Evolutionary conservation across 2,888 invertebrate genomes (phyloP).

Genomic region (Drosophila nr. medialis): DNA sequence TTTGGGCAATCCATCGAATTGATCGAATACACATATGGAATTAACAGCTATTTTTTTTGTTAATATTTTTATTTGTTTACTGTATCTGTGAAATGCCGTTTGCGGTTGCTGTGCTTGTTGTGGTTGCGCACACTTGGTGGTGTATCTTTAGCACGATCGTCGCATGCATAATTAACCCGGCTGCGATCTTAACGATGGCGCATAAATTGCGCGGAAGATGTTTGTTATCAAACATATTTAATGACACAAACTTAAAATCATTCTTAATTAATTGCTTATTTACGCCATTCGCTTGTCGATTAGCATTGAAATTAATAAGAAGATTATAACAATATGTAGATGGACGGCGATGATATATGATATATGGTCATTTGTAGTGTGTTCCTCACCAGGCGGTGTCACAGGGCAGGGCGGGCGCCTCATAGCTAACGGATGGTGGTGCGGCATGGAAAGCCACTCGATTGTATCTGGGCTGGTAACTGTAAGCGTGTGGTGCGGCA

Average conservation of each 20-base stretch:
- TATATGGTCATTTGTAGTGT: not conserved
- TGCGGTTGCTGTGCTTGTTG: not conserved
- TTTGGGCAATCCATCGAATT: constrained; percentile 22
- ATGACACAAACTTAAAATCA: constrained; percentile 40
- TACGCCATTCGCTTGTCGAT: constrained; percentile 38
- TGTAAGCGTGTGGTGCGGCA: constrained; percentile 16
- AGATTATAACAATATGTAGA: constrained; percentile 4
- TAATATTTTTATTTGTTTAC: constrained; percentile 32
- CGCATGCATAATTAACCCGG: constrained; percentile 46
- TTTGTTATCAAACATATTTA: constrained; percentile 48
- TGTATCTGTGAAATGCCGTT: constrained; percentile 10
- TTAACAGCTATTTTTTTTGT: constrained; percentile 9
- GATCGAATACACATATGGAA: constrained; percentile 6
- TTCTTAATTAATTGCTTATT: constrained; percentile 71
- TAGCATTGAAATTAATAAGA: constrained; percentile 64
- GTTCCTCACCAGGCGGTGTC: constrained; percentile 53
- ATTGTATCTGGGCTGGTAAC: constrained; percentile 23
- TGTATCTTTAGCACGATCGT: constrained; percentile 33
- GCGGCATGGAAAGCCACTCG: constrained; percentile 40
- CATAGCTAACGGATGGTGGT: constrained; percentile 45
- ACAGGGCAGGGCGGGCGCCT: constrained; percentile 42
- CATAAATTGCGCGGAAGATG: constrained; percentile 58
- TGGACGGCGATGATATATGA: not conserved
- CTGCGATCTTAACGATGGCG: constrained; percentile 28
- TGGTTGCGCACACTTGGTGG: constrained; percentile 23